Evolutionary conservation across 2,888 invertebrate genomes (phyloP).

Genomic region (Troglohyphantes excavatus): DNA sequence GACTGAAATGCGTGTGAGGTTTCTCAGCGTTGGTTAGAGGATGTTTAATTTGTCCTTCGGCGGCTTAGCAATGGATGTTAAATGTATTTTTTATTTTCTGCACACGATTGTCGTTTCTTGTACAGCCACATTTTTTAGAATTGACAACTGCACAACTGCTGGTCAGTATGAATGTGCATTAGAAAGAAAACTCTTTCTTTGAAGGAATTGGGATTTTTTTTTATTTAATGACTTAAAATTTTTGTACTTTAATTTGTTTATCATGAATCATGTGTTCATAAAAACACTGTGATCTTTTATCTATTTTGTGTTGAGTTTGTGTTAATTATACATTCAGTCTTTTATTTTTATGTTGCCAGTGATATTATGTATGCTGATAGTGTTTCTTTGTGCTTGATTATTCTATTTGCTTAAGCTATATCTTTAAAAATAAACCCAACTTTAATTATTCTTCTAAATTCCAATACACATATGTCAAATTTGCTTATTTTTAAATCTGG

Average conservation of each 20-base stretch:
- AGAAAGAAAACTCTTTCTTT: not conserved
- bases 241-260: constrained; percentile 69
- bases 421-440: too few relatives aligned
- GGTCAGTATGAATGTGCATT: constrained; percentile 69
- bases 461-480: too few relatives aligned
- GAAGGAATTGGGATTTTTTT: constrained; percentile 13
- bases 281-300: constrained; percentile 71
- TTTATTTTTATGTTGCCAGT: constrained; percentile 18
- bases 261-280: constrained; percentile 68
- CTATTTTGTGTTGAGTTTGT: constrained; percentile 22
- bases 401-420: too few relatives aligned
- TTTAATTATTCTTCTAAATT: too few relatives aligned
- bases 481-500: too few relatives aligned
- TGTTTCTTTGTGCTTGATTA: too few relatives aligned
- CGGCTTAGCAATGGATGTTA: constrained; percentile 55
- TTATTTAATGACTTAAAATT: constrained; percentile 62
- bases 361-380: not conserved
- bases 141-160: constrained; percentile 61
- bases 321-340: constrained; percentile 7
- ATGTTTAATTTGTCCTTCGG: not conserved
- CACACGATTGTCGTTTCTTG: constrained; percentile 52
- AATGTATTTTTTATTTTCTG: constrained; percentile 47
- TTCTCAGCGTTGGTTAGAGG: not conserved
- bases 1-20: not conserved
- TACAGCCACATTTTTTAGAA: constrained; percentile 64